phyloP scores from a whole-genome alignment of 2,113 vertebrate species.

The Tricholaema leucomelas region DNA sequence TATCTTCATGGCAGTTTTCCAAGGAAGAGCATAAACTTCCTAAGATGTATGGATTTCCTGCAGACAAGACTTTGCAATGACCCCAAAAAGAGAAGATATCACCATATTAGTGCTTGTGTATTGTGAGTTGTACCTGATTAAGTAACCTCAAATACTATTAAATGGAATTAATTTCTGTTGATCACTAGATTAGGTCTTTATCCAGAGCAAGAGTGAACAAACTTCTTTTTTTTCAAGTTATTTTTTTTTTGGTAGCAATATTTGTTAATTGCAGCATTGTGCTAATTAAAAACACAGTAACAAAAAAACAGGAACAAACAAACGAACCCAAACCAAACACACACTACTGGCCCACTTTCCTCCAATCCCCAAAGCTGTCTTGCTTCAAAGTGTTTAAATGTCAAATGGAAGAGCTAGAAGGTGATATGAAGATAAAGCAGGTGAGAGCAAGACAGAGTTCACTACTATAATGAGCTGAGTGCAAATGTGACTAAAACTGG shows the following conservation, averaged over 20 bases:
- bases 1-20: background rate
- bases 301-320: background rate
- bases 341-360: background rate
- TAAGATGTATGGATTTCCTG: background rate
- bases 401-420: background rate
- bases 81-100: background rate
- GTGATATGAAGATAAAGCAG: background rate
- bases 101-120: background rate
- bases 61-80: background rate
- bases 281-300: background rate
- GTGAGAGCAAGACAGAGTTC: background rate
- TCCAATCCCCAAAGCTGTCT: background rate
- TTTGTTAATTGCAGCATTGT: background rate
- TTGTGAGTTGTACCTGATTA: background rate
- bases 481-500: background rate
- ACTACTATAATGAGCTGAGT: background rate
- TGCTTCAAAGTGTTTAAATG: background rate
- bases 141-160: background rate
- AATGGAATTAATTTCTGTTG: background rate
- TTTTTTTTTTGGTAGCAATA: background rate
- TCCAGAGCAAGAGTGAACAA: background rate
- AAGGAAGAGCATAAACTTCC: background rate
- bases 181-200: background rate
- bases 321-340: background rate
- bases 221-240: background rate